Evolutionary conservation across 2,797 vertebrate species (phyloP), one percentile per base, ranked within the genome.

Genomic region (Anas bernieri): DNA sequence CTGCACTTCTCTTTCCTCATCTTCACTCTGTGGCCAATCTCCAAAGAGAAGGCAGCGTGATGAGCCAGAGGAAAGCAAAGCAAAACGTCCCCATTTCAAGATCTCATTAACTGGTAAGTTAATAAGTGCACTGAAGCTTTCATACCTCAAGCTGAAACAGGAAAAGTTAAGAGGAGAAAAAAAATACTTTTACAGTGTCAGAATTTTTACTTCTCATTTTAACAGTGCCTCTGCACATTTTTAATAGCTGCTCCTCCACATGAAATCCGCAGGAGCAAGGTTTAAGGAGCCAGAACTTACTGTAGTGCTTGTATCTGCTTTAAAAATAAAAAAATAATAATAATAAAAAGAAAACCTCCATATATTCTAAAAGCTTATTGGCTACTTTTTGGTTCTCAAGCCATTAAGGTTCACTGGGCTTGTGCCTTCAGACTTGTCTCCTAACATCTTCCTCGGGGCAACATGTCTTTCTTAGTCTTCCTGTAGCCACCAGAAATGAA

Each of bases 121-220:
- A 96, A 94, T 95, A 96, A 96, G 94, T 80, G 83, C 94, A 87
- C 86, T 85, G 94, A 86, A 88, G 94, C 92, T 95, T 95, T 92
- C 72, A 83, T 61, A 96, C 83, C 90, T 95, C 45, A 22, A 95
- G 90, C 81, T 72, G 74, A 93, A 96, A 80, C 37, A 64, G 41
- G 45, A 82, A 64, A 95, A 93, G 56, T 76, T 80, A 79, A 82
- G 88, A 88, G 70, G 30, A 68, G 45, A 22, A 59, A 77, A 77
- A 45, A 88, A 87, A 55, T 2, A 58, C 68, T 88, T 93, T 18
- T 26, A 61, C 80, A 64, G 61, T 61, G 43, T 83, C 78, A 83
- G 72, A 95, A 63, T 83, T 74, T 84, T 93, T 80, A 37, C 14
- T 90, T 84, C 63, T 94, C 77, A 63, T 95, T 91, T 76, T 83